Evolutionary conservation across 2,113 vertebrate genomes (phyloP).

Genomic region (Anguilla rostrata): DNA sequence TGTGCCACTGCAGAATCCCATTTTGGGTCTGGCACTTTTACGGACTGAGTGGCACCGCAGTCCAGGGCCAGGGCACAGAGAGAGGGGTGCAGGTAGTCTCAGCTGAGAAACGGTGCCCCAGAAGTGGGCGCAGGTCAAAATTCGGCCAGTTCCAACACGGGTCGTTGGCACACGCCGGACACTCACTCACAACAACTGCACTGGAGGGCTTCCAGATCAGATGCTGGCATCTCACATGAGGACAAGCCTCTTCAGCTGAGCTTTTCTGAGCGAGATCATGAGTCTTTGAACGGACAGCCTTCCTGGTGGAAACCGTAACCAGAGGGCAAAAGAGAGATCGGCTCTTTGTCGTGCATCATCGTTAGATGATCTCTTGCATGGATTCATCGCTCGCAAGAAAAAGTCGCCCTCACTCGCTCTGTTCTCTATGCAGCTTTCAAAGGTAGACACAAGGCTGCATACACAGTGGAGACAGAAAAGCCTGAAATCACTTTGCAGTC

Average conservation of each 20-base stretch:
- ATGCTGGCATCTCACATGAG: neutral
- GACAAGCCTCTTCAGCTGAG: constrained; percentile 19
- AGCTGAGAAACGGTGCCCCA: neutral
- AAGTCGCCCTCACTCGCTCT: neutral
- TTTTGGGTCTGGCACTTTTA: neutral
- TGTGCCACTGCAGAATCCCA: neutral
- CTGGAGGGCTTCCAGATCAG: neutral
- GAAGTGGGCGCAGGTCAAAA: neutral
- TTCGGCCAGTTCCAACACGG: neutral
- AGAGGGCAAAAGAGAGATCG: neutral
- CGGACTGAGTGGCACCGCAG: neutral
- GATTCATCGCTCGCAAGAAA: constrained; percentile 5
- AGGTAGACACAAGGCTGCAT: neutral
- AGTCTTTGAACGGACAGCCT: neutral
- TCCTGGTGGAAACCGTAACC: neutral
- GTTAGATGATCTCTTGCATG: neutral
- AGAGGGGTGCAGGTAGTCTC: neutral
- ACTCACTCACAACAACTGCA: neutral
- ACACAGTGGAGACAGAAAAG: neutral
- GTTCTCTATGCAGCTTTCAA: neutral
- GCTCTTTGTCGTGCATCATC: neutral
- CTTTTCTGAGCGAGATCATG: constrained; percentile 5
- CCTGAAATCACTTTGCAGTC: neutral
- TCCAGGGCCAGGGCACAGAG: neutral
- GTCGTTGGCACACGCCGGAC: constrained; percentile 30